A percentile compares a stretch with the other conserved stretches of the same genome.
These are phyloP conservation scores for Julus scandinavius DNA, from an alignment of 2,888 invertebrate genomes.

Conservation along the genomic window DNA sequence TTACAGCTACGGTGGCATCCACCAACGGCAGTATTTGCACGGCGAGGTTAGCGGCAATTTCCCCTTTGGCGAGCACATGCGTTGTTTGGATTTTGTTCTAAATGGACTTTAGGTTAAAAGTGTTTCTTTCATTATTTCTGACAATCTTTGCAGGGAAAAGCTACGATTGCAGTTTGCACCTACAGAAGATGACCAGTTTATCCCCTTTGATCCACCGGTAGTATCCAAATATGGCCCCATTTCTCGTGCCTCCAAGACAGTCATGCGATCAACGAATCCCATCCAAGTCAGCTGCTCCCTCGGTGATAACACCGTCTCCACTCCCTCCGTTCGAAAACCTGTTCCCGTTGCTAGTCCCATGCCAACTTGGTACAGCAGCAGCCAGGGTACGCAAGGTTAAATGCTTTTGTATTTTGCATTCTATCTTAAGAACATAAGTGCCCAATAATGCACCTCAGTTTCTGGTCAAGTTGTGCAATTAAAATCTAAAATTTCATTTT, in stretches of 20 bases:
- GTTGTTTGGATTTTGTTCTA: too few relatives aligned
- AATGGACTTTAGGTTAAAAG: too few relatives aligned
- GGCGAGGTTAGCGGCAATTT: background rate
- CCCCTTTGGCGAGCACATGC: too few relatives aligned
- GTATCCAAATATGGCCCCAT: conserved; percentile 78
- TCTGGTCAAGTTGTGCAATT: background rate
- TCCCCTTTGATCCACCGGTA: conserved; percentile 75
- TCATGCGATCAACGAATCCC: conserved; percentile 59
- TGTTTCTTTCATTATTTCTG: too few relatives aligned
- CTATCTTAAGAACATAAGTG: too few relatives aligned
- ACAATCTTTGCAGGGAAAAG: conserved; percentile 37
- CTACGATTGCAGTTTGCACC: conserved; percentile 60
- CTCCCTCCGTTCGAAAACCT: conserved; percentile 67
- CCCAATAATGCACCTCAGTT: background rate
- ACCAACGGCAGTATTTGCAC: conserved; percentile 24
- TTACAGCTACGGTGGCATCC: conserved; percentile 36
- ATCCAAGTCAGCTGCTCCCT: conserved; percentile 62
- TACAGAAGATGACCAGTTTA: conserved; percentile 74
- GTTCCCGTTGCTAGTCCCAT: conserved; percentile 69
- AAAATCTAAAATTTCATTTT: background rate
- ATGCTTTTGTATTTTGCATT: too few relatives aligned
- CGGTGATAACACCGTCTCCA: conserved; percentile 64
- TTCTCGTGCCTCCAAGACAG: conserved; percentile 67
- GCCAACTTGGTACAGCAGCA: conserved; percentile 62
- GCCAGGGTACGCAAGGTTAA: background rate